Evolutionary conservation across 2,797 vertebrate species (phyloP).

Genomic region (Rhabdomys pumilio): DNA sequence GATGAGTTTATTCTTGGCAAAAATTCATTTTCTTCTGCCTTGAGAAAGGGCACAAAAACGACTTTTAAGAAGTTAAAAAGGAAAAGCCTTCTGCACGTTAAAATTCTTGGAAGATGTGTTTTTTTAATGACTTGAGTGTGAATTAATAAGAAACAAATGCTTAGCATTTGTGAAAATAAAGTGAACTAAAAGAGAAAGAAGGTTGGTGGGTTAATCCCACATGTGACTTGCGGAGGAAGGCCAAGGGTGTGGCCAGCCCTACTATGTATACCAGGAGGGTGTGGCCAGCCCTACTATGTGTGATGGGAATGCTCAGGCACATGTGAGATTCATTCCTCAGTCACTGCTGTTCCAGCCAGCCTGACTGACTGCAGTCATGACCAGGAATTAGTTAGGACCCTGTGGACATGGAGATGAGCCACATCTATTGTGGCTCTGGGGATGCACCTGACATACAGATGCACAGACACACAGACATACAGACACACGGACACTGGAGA

Average conservation of each 20-base stretch:
- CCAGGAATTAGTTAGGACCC: background rate
- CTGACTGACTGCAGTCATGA: background rate
- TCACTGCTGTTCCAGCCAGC: background rate
- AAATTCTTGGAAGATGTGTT: slow-evolving; percentile 74
- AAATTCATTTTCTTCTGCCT: slow-evolving; percentile 63
- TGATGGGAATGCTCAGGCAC: background rate
- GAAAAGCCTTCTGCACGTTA: slow-evolving; percentile 35
- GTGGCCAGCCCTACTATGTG: background rate
- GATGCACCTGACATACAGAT: background rate
- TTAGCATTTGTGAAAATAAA: slow-evolving; percentile 62
- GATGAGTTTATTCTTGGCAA: slow-evolving; percentile 67
- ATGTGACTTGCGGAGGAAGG: background rate
- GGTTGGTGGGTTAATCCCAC: background rate
- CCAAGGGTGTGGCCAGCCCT: background rate
- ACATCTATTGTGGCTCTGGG: background rate
- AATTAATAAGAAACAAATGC: slow-evolving; percentile 81
- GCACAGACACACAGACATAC: background rate
- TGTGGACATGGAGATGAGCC: background rate
- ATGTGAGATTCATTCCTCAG: background rate
- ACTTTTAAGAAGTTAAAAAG: slow-evolving; percentile 39
- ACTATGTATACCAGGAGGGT: background rate
- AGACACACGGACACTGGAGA: background rate
- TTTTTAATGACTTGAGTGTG: slow-evolving; percentile 76
- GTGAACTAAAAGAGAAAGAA: background rate
- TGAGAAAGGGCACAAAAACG: slow-evolving; percentile 53